phyloP scores from a whole-genome alignment of 1,140 invertebrate species.

The Wiebesia pumilae region DNA sequence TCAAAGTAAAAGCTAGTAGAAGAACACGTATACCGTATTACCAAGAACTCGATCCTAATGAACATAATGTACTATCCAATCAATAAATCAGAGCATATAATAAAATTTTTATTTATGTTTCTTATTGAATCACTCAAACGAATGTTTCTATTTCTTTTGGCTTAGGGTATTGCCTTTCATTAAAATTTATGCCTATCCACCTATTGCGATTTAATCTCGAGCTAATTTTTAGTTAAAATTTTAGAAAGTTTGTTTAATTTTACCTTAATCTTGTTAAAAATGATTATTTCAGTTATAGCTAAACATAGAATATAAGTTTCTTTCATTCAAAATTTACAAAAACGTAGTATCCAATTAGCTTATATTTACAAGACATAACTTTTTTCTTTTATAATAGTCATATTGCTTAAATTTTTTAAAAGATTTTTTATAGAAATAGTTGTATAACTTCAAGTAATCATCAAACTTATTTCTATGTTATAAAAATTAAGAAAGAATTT shows the following conservation, averaged over 20 bases:
- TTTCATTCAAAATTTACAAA: neutral
- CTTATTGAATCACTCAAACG: neutral
- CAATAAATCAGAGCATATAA: neutral
- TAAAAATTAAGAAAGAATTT: too few species aligned
- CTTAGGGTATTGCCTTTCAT: neutral
- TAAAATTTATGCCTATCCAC: too few species aligned
- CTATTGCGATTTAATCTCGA: neutral
- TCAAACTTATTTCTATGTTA: neutral
- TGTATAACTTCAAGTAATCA: neutral
- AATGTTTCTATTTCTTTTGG: neutral
- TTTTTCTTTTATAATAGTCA: neutral
- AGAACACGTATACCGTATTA: neutral
- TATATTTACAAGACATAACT: neutral
- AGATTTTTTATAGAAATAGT: neutral
- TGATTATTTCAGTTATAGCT: neutral
- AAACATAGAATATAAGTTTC: neutral
- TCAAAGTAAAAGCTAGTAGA: neutral
- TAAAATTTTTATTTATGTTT: neutral
- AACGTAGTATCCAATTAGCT: neutral
- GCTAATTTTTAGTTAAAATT: neutral
- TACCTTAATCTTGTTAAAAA: neutral
- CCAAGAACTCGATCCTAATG: neutral
- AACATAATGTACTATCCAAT: neutral
- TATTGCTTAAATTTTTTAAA: neutral
- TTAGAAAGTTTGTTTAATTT: neutral